Base-by-base conservation (phyloP, 2,888 invertebrate genomes). In the Andrena minutula region DNA sequence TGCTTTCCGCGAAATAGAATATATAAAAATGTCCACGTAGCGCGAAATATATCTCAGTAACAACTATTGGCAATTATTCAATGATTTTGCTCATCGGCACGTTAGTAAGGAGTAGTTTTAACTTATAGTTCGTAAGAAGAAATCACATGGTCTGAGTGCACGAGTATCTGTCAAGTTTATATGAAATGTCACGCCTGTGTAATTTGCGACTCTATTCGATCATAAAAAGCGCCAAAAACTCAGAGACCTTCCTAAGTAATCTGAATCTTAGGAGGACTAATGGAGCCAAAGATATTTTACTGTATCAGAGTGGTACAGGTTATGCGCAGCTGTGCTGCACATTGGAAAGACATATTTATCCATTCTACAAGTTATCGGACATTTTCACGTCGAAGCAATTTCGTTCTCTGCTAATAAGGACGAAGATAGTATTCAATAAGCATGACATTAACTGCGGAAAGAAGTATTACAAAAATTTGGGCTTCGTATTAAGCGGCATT, bases 101-200 rank as follows among this genome's bases (percentile, higher is more conserved):
- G 20, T 7, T 60, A 69, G 12, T 56, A 23, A 60, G n/a, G 51
- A 51, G 26, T 49, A 72, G 30, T 58, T 61, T 35, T 70, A 16
- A 64, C 23, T 28, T 61, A 49, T 51, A 60, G 56, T 58, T 41
- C 16, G n/a, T 10, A 35, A 49, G 28, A 74, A 65, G 65, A 26
- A 51, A 71, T 71, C 74, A 63, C 53, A 74, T 75, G 64, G 41
- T 68, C 71, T 4, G 32, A 71, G 49, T 4, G 12, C 4, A 60
- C 8, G 30, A 49, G 32, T 61, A 26, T 30, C 35, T 77, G 56
- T 69, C 5, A 72, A 23, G 23, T 28, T 41, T 26, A 5, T 30
- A 64, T 30, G 78, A 86, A 83, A 91, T 91, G 92, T 91, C 88
- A 87, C 89, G 86, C 53, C 81, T 90, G 56, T 87, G 76, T 61